Percentiles rank a stretch among this genome's conserved stretches.
Conservation (phyloP, 2,888 invertebrate genomes). For the Phortica okadai region DNA sequence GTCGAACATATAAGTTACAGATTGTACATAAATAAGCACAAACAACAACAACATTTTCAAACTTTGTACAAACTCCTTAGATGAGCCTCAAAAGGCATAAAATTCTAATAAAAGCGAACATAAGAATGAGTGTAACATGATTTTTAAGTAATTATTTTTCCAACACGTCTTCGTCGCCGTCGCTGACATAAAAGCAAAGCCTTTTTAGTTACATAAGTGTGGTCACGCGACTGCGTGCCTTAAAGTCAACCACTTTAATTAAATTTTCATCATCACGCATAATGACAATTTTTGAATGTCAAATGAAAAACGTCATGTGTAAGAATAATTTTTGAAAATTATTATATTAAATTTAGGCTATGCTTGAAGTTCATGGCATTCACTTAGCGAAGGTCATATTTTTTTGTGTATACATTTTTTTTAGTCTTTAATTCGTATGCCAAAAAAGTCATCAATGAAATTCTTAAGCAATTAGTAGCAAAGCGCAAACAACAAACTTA, state of each 20-base stretch:
- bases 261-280: not conserved
- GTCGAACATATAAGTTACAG: not conserved
- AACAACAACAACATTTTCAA: not conserved
- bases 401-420: not conserved
- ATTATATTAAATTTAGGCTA: not conserved
- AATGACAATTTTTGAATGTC: conserved; percentile 23
- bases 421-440: not conserved
- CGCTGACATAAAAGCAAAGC: not conserved
- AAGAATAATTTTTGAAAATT: not conserved
- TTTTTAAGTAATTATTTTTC: not conserved
- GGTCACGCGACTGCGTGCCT: not conserved
- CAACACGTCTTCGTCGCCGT: not conserved
- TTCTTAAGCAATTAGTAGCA: conserved; percentile 15
- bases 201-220: not conserved
- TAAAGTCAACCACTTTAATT: not conserved
- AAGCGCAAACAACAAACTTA: not conserved
- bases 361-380: conserved; percentile 16
- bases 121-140: not conserved
- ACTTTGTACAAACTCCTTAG: not conserved
- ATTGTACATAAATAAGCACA: not conserved
- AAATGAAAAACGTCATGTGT: not conserved
- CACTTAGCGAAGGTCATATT: conserved; percentile 22
- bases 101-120: not conserved
- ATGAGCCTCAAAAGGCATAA: not conserved
- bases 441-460: conserved; percentile 29